Percentiles rank a stretch among this genome's conserved stretches.
Evolutionary conservation across 2,888 invertebrate species (phyloP).

Genomic region (Cataglyphis rosenhaueri): DNA sequence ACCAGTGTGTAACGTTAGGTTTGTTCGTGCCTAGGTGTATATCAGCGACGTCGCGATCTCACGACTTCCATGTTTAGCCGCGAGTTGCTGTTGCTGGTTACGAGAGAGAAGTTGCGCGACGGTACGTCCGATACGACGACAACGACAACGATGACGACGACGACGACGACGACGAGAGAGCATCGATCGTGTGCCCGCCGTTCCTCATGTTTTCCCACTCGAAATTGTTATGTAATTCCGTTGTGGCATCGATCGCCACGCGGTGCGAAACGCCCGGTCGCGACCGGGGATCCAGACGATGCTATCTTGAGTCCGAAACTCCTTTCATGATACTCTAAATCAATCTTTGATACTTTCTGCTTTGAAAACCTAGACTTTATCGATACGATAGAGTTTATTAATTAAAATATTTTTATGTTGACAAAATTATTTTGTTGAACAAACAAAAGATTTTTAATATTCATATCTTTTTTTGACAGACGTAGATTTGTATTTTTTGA

Average conservation of each 20-base stretch:
- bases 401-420: not conserved
- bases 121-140: constrained; percentile 2
- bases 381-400: not conserved
- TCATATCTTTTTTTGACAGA: not conserved
- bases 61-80: constrained; percentile 81
- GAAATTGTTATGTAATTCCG: constrained; percentile 43
- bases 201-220: constrained; percentile 29
- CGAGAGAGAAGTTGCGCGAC: constrained; percentile 26
- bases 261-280: not conserved
- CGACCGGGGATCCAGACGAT: not conserved
- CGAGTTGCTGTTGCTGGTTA: constrained; percentile 45
- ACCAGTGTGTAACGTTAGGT: constrained; percentile 29
- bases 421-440: not conserved
- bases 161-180: not conserved
- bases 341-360: not conserved
- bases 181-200: constrained; percentile 34
- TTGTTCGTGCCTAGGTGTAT: constrained; percentile 71
- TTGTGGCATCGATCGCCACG: constrained; percentile 31
- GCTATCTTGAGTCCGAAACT: not conserved
- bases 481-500: not conserved
- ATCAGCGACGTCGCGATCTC: constrained; percentile 80
- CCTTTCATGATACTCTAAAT: not conserved
- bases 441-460: not conserved
- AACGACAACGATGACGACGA: not conserved
- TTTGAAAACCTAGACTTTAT: not conserved